Evolutionary conservation across 2,113 vertebrate species (phyloP).

Genomic region (Grammomys dolichurus): DNA sequence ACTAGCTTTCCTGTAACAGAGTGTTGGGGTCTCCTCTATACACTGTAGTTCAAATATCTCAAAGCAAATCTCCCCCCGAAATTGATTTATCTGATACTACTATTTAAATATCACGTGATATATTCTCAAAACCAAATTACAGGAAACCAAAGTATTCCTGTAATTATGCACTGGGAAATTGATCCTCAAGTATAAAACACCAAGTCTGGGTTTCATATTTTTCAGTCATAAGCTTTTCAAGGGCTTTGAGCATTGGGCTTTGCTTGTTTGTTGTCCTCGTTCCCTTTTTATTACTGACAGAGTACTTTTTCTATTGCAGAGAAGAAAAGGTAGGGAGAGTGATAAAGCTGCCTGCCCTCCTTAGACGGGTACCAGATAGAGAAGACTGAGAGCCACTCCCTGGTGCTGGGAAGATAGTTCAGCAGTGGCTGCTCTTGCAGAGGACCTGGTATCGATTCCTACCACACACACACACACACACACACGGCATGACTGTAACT

Average conservation of each 20-base stretch:
- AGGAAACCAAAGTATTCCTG: constrained; percentile 18
- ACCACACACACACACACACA: neutral
- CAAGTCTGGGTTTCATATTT: neutral
- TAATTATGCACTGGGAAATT: neutral
- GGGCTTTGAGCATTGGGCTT: neutral
- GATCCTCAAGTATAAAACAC: neutral
- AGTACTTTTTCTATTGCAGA: neutral
- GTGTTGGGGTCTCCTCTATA: neutral
- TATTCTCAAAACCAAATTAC: neutral
- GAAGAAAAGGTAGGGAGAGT: neutral
- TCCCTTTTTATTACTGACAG: neutral
- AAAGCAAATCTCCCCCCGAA: neutral
- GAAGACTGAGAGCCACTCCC: neutral
- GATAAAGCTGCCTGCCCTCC: neutral
- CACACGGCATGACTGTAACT: neutral
- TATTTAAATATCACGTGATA: constrained; percentile 45
- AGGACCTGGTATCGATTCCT: neutral
- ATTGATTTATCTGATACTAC: constrained; percentile 1
- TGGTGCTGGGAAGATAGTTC: neutral
- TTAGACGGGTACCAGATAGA: neutral
- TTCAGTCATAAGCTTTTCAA: neutral
- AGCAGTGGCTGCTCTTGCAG: neutral
- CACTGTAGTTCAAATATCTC: neutral
- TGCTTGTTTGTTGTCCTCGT: neutral
- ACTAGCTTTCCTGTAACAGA: neutral